These are phyloP conservation scores for Lutraria rhynchaena DNA, from an alignment of 1,140 invertebrate species.

Conservation along the genomic window DNA sequence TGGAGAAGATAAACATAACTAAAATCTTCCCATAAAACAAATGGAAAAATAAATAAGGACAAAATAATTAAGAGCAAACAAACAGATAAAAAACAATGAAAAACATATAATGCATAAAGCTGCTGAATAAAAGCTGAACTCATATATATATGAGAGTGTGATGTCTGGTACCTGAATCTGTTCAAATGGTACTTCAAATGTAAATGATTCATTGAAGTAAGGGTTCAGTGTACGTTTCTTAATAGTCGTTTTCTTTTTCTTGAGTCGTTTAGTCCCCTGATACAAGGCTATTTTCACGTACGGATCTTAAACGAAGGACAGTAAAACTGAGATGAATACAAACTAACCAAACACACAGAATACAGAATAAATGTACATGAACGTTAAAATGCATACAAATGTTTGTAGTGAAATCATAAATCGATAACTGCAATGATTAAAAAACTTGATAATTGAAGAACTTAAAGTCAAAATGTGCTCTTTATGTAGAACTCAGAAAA, in stretches of 20 bases:
- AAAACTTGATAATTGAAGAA: no score
- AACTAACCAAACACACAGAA: background rate
- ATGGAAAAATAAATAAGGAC: background rate
- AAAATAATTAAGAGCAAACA: constrained; percentile 15
- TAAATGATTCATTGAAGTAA: constrained; percentile 86
- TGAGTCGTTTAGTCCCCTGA: constrained; percentile 85
- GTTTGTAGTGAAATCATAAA: no score
- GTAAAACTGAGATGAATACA: constrained; percentile 30
- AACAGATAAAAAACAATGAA: constrained; percentile 20
- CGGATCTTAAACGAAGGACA: constrained; percentile 84
- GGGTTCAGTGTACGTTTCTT: constrained; percentile 85
- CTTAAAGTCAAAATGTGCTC: no score
- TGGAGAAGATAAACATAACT: constrained; percentile 11
- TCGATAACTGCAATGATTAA: no score
- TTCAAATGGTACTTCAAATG: constrained; percentile 86
- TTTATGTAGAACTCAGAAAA: no score
- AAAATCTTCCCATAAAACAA: constrained; percentile 27
- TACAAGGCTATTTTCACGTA: constrained; percentile 86
- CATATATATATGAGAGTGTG: constrained; percentile 24
- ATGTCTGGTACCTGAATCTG: constrained; percentile 88
- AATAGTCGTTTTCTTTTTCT: constrained; percentile 86
- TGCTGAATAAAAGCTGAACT: constrained; percentile 24
- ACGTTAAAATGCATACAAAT: no score
- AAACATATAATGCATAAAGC: constrained; percentile 2
- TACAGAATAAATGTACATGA: no score